Conservation (phyloP, 2,113 vertebrate species). For the Hydrochoerus hydrochaeris region DNA sequence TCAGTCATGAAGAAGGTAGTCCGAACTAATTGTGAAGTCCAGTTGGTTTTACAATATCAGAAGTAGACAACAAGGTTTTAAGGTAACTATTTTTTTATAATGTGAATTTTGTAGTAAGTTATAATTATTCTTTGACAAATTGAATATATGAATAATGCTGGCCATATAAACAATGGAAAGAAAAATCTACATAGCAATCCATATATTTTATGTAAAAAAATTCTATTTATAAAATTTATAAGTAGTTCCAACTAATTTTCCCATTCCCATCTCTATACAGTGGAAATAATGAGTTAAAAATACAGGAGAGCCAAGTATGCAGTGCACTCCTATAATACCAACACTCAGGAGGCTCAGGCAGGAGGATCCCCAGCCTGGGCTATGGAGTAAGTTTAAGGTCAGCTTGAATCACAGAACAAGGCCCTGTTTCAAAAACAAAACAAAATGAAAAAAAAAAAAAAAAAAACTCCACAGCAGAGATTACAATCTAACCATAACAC, state of each 20-base stretch:
- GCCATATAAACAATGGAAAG: background rate
- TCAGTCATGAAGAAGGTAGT: background rate
- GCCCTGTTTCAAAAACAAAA: background rate
- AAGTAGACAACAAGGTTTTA: constrained; percentile 13
- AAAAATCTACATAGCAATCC: constrained; percentile 49
- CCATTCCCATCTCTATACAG: background rate
- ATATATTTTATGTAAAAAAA: background rate
- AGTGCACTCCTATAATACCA: background rate
- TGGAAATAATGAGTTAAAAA: constrained; percentile 46
- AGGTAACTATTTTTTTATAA: background rate
- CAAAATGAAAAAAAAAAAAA: background rate
- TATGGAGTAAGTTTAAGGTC: background rate
- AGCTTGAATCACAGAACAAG: background rate
- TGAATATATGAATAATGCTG: background rate
- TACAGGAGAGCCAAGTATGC: background rate
- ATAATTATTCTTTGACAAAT: constrained; percentile 20
- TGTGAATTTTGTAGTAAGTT: background rate
- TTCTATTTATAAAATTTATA: constrained; percentile 40
- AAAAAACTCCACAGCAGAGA: background rate
- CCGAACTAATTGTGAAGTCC: background rate
- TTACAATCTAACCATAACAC: background rate
- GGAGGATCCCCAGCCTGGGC: background rate
- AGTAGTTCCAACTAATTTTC: constrained; percentile 44
- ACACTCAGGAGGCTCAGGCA: background rate
- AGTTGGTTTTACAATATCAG: constrained; percentile 7